Evolutionary conservation across 2,797 vertebrate species (phyloP).

Genomic region (Amphiprion clarkii): DNA sequence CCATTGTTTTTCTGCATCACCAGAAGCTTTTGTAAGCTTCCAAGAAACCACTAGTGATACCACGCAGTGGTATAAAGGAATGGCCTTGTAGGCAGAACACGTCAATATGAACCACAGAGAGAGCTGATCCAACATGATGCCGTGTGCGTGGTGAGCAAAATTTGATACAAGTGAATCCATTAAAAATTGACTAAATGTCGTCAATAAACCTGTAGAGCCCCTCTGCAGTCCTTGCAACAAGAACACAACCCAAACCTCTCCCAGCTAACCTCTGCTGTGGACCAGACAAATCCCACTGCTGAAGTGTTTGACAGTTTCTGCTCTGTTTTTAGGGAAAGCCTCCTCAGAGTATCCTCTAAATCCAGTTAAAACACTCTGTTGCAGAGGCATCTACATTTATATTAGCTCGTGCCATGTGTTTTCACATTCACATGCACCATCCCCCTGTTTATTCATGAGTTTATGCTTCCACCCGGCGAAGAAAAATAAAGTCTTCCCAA

Average conservation of each 20-base stretch:
- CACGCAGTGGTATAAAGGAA: conserved; percentile 29
- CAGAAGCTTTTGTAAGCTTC: conserved; percentile 24
- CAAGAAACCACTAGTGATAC: conserved; percentile 21
- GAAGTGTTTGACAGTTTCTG: conserved; percentile 7
- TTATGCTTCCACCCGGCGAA: conserved; percentile 49
- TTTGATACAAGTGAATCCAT: conserved; percentile 74
- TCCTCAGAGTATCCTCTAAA: conserved; percentile 13
- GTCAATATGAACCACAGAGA: conserved; percentile 62
- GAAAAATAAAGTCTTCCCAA: conserved; percentile 38
- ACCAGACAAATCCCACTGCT: background rate
- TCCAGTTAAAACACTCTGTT: background rate
- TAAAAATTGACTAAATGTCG: conserved; percentile 63
- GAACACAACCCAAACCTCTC: conserved; percentile 30
- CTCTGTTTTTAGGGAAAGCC: background rate
- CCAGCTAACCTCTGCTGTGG: background rate
- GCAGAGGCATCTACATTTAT: conserved; percentile 14
- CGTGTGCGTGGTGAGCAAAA: conserved; percentile 68
- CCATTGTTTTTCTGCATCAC: background rate
- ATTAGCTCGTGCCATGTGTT: conserved; percentile 53
- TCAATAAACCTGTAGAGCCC: conserved; percentile 60
- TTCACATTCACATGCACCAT: conserved; percentile 56
- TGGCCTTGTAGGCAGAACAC: conserved; percentile 50
- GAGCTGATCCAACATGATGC: conserved; percentile 68
- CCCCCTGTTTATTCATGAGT: conserved; percentile 70
- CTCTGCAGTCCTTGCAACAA: conserved; percentile 33